Evolutionary conservation across 2,888 invertebrate species (phyloP).

Genomic region (Melinaea menophilus): DNA sequence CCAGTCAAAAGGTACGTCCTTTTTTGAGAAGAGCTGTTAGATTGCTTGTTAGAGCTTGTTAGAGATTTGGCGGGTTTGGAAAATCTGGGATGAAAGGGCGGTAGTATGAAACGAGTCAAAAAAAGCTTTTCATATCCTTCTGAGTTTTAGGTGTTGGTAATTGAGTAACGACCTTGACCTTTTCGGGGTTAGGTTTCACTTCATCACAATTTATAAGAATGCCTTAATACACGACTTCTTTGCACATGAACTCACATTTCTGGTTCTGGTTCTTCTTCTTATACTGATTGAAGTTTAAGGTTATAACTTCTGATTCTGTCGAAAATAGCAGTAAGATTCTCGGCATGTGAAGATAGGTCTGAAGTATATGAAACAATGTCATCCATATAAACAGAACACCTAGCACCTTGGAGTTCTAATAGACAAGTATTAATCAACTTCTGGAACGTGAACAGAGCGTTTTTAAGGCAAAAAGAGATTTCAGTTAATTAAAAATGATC

Average conservation of each 20-base stretch:
- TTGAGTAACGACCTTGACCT: constrained; percentile 7
- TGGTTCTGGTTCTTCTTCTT: too few relatives aligned
- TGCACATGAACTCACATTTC: constrained; percentile 16
- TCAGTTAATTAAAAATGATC: too few relatives aligned
- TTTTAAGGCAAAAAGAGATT: too few relatives aligned
- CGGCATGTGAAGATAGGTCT: not conserved
- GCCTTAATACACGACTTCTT: constrained; percentile 15
- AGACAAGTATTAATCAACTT: not conserved
- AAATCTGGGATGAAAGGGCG: constrained; percentile 25
- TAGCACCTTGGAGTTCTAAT: not conserved
- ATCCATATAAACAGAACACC: constrained; percentile 1
- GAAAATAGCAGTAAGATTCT: constrained; percentile 10
- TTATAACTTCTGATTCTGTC: constrained; percentile 11
- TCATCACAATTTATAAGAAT: constrained; percentile 13
- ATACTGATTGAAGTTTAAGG: constrained; percentile 15
- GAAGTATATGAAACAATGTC: constrained; percentile 3
- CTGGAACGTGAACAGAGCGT: not conserved
- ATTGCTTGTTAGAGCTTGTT: not conserved
- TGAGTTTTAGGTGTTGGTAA: constrained; percentile 17
- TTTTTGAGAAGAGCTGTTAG: constrained; percentile 10
- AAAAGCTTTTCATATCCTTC: constrained; percentile 24
- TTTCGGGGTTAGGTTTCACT: constrained; percentile 14
- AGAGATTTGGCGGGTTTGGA: constrained; percentile 33
- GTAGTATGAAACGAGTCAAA: constrained; percentile 22
- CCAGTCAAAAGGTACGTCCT: constrained; percentile 10